Conservation (phyloP, 2,797 vertebrate species). For the Acestrorhynchus altus region DNA sequence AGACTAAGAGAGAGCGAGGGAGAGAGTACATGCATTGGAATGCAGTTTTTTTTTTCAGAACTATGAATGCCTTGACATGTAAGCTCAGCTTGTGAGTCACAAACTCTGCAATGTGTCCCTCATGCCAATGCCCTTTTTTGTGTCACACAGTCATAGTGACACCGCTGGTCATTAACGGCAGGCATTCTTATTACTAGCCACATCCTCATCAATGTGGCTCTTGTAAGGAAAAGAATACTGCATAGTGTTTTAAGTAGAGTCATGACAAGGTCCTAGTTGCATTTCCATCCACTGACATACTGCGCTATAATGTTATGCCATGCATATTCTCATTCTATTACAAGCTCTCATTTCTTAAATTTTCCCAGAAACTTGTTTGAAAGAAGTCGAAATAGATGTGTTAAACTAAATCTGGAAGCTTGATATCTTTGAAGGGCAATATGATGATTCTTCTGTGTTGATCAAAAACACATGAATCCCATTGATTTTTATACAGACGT, state of each 20-base stretch:
- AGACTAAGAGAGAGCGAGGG: too few species aligned
- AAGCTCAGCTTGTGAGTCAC: conserved; percentile 56
- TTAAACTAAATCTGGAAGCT: conserved; percentile 32
- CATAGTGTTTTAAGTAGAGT: conserved; percentile 35
- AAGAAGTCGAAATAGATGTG: conserved; percentile 48
- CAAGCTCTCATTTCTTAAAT: conserved; percentile 22
- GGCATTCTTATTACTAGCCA: conserved; percentile 34
- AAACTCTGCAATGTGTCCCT: conserved; percentile 56
- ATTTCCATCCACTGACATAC: conserved; percentile 27
- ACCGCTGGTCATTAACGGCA: conserved; percentile 47
- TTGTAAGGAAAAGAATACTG: conserved; percentile 46
- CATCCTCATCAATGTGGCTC: conserved; percentile 20
- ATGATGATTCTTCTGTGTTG: conserved; percentile 58
- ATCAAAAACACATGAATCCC: conserved; percentile 71
- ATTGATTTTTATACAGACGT: conserved; percentile 69
- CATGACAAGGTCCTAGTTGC: conserved; percentile 28
- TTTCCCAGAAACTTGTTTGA: conserved; percentile 31
- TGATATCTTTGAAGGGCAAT: conserved; percentile 51
- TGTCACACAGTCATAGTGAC: conserved; percentile 43
- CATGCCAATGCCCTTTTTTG: conserved; percentile 53
- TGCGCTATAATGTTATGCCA: conserved; percentile 9
- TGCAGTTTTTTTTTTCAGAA: conserved; percentile 66
- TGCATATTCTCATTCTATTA: conserved; percentile 10
- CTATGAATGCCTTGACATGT: conserved; percentile 51
- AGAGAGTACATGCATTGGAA: conserved; percentile 61